phyloP scores from a whole-genome alignment of 2,888 invertebrate genomes.

The Prostheceraeus crozeri region DNA sequence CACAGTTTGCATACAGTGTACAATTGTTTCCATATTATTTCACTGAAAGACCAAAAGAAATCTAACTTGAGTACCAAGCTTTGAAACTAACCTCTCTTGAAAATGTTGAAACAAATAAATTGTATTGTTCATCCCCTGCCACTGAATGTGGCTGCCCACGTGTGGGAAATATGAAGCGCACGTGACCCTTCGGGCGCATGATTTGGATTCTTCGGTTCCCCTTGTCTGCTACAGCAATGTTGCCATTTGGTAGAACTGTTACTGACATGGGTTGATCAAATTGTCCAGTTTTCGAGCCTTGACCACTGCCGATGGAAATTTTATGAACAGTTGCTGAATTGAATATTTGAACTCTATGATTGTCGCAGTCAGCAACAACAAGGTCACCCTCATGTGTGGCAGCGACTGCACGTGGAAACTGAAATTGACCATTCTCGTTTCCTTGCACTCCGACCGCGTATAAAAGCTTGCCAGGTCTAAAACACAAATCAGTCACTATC shows the following conservation, averaged over 20 bases:
- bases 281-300: conserved; percentile 41
- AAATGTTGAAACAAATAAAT: neutral
- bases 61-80: too few relatives aligned
- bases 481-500: too few relatives aligned
- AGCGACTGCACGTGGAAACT: conserved; percentile 48
- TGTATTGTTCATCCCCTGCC: neutral
- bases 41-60: too few relatives aligned
- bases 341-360: conserved; percentile 49
- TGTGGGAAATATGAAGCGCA: conserved; percentile 30
- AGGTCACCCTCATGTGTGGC: conserved; percentile 46
- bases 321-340: conserved; percentile 47
- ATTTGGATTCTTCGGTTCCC: conserved; percentile 49
- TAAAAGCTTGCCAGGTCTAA: conserved; percentile 49
- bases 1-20: too few relatives aligned
- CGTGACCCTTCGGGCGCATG: conserved; percentile 44
- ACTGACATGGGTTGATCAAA: conserved; percentile 50
- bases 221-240: conserved; percentile 50
- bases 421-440: conserved; percentile 45
- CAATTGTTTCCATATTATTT: too few relatives aligned
- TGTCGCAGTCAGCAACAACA: conserved; percentile 48
- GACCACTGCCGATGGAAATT: conserved; percentile 44
- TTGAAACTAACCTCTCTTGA: too few relatives aligned
- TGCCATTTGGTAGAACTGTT: conserved; percentile 47
- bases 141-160: neutral
- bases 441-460: conserved; percentile 46